Base-by-base conservation (phyloP, 2,888 invertebrate species). In the Drosophila kuntzei region DNA sequence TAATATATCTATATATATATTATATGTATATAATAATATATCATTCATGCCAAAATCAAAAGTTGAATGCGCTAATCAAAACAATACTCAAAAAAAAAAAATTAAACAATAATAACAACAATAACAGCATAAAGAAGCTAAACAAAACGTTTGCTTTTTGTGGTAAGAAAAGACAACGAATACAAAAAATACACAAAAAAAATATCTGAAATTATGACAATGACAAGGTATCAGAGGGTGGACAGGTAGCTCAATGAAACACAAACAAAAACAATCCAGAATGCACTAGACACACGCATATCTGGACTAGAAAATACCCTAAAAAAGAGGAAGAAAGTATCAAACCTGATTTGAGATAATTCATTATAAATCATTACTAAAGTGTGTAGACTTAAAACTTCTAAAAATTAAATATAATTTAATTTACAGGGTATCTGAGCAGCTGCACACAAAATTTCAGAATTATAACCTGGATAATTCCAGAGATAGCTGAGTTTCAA, bases 31-130 rank as follows among this genome's bases (percentile, higher is more conserved):
- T 60, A 27, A 51, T 60, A 27, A 72, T 76, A 59, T 63, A 59
- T 69, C 55, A 55, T 54, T 57, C 44, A 61, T 46, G 63, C 49
- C 57, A 49, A 49, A 49, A 60, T 60, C 36, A 50, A 29, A 29
- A 65, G 80, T 79, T 79, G 80, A 79, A 83, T 83, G 76, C 63
- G 67, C 76, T 47, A 74, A 74, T 74, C 73, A 74, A 76, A 69
- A 74, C 76, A 74, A 70, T 53, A 25, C 6, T 27, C 36, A 32
- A 39, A 0, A 14, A 32, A 36, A 14, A 22, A 32, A 18, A 53
- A 50, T n/a, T n/a, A 18, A 55, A 46, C 3, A 41, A 39, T n/a
- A 39, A 53, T 7, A 41, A 44, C 16, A 59, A 71, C 39, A 46
- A 62, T 14, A 44, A 20, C 61, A 20, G 27, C 39, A 54, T 34